These are phyloP conservation scores for Papilio xuthus DNA, from an alignment of 1,140 invertebrate species.

Conservation along the genomic window DNA sequence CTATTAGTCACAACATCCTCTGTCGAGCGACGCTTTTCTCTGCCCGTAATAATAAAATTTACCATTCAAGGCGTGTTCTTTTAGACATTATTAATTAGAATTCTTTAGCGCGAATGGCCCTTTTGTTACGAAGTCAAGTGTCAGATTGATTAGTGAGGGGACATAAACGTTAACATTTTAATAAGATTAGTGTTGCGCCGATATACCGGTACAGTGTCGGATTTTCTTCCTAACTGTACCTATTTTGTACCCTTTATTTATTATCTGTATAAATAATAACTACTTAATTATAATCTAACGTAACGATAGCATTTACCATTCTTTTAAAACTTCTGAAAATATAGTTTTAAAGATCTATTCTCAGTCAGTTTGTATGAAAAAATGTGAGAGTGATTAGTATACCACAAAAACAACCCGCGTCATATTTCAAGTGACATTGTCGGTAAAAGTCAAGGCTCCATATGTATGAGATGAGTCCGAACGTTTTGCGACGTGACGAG, in stretches of 20 bases:
- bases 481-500: constrained; percentile 20
- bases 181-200: no score
- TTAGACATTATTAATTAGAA: no score
- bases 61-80: not conserved
- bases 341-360: not conserved
- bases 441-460: constrained; percentile 24
- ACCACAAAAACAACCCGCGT: not conserved
- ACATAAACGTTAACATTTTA: no score
- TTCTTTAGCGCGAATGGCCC: no score
- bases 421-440: constrained; percentile 20
- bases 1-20: constrained; percentile 19
- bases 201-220: no score
- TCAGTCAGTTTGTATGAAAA: not conserved
- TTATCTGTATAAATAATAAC: not conserved
- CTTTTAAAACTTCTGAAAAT: not conserved
- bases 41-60: not conserved
- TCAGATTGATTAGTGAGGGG: no score
- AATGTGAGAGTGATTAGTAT: not conserved
- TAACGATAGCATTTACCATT: no score
- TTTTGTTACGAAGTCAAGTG: no score
- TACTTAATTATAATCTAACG: not conserved
- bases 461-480: constrained; percentile 29
- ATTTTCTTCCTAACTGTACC: no score
- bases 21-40: not conserved
- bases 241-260: not conserved